A percentile compares a stretch with the other conserved stretches of the same genome.
Conservation (phyloP, 2,113 vertebrate species). For the Microcebus tavaratra region DNA sequence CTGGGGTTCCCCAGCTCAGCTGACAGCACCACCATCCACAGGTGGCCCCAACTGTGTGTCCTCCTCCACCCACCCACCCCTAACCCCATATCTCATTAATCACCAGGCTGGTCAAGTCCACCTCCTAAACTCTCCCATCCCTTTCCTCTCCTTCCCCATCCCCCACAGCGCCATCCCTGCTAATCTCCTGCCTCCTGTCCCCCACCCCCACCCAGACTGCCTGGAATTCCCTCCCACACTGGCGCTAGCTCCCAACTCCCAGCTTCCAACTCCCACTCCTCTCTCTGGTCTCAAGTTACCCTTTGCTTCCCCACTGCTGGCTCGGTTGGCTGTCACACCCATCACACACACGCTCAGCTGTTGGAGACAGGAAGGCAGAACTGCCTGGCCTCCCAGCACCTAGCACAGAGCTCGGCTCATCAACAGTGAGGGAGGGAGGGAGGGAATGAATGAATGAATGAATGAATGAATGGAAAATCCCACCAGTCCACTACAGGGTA, state of each 20-base stretch:
- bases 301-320: not conserved
- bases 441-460: not conserved
- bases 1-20: not conserved
- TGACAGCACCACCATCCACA: not conserved
- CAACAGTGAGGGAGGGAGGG: not conserved
- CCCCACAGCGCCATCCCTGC: not conserved
- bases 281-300: not conserved
- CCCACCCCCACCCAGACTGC: not conserved
- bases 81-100: not conserved
- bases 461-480: too few species aligned
- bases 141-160: not conserved
- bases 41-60: not conserved
- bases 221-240: slow-evolving; percentile 2
- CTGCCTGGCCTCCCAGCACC: not conserved
- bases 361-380: not conserved
- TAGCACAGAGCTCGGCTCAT: not conserved
- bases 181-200: not conserved
- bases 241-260: not conserved
- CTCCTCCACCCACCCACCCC: not conserved
- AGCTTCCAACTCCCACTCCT: not conserved
- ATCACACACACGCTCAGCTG: not conserved
- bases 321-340: not conserved
- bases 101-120: not conserved
- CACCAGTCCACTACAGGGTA: not conserved
- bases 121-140: not conserved